Conservation (phyloP, 2,888 invertebrate species). For the Tetragnatha montana region DNA sequence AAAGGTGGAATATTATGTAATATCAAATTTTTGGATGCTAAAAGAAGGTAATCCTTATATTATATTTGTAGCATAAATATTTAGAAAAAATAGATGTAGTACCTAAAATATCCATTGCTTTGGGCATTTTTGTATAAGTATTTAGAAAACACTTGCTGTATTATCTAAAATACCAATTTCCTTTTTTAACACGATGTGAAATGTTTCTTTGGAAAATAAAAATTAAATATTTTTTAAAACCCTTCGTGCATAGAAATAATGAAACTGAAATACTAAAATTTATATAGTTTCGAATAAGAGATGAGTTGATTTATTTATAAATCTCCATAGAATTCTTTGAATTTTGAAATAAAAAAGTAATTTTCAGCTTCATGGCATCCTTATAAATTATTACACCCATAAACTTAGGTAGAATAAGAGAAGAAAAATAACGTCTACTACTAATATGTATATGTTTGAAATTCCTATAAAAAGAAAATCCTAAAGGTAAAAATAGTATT, state of each 20-base stretch:
- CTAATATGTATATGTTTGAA: not conserved
- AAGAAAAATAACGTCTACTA: not conserved
- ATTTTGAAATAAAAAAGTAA: not conserved
- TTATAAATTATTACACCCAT: not conserved
- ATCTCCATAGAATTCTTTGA: not conserved
- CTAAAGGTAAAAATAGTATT: not conserved
- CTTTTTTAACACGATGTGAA: not conserved
- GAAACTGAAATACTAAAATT: not conserved
- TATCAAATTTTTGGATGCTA: too few relatives aligned
- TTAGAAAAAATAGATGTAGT: too few relatives aligned
- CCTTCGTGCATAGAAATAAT: not conserved
- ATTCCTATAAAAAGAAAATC: not conserved
- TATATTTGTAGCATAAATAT: too few relatives aligned
- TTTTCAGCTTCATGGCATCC: not conserved
- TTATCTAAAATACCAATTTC: too few relatives aligned
- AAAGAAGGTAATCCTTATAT: too few relatives aligned
- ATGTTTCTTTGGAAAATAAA: conserved; percentile 1
- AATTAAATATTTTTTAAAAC: too few relatives aligned
- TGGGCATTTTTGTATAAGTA: too few relatives aligned
- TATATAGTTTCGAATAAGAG: not conserved
- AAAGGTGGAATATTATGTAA: too few relatives aligned
- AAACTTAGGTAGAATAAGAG: not conserved
- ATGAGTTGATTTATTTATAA: not conserved
- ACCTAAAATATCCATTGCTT: too few relatives aligned
- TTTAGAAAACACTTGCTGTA: too few relatives aligned